A percentile compares a stretch with the other conserved stretches of the same genome.
Evolutionary conservation across 1,140 invertebrate genomes (phyloP).

Genomic region (Octopus bimaculoides): DNA sequence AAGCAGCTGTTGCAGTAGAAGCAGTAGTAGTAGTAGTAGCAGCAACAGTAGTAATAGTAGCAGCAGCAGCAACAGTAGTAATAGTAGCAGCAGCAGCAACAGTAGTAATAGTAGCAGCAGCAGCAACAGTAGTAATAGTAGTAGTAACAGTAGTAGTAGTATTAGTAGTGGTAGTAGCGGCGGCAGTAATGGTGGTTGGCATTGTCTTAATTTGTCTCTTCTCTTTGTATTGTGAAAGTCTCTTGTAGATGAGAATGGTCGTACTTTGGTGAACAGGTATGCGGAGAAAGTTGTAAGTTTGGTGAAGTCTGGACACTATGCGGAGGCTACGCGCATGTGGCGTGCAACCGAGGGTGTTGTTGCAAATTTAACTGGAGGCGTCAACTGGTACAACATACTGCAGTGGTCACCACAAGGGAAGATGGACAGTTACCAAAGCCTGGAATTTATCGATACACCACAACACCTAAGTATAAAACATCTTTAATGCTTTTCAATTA

Average conservation of each 20-base stretch:
- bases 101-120: too few relatives aligned
- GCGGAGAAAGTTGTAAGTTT: constrained; percentile 42
- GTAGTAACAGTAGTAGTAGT: too few relatives aligned
- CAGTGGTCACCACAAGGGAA: constrained; percentile 30
- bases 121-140: too few relatives aligned
- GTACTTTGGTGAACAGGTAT: constrained; percentile 49
- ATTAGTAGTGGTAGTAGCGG: too few relatives aligned
- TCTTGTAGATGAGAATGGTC: constrained; percentile 58
- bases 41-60: too few relatives aligned
- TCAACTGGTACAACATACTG: constrained; percentile 50
- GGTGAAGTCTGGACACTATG: constrained; percentile 29
- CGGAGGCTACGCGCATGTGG: constrained; percentile 37
- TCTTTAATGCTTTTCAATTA: too few relatives aligned
- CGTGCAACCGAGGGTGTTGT: constrained; percentile 30
- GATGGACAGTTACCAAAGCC: neutral
- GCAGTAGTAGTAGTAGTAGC: too few relatives aligned
- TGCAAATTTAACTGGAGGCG: constrained; percentile 30
- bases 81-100: neutral
- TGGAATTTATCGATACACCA: too few relatives aligned
- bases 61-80: too few relatives aligned
- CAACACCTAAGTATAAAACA: too few relatives aligned
- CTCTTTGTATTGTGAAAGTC: constrained; percentile 59
- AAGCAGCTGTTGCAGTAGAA: too few relatives aligned
- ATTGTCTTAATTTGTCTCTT: constrained; percentile 60
- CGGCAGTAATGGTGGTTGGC: neutral